phyloP scores from a whole-genome alignment of 2,797 vertebrate genomes.

The Gambusia yucatana region DNA sequence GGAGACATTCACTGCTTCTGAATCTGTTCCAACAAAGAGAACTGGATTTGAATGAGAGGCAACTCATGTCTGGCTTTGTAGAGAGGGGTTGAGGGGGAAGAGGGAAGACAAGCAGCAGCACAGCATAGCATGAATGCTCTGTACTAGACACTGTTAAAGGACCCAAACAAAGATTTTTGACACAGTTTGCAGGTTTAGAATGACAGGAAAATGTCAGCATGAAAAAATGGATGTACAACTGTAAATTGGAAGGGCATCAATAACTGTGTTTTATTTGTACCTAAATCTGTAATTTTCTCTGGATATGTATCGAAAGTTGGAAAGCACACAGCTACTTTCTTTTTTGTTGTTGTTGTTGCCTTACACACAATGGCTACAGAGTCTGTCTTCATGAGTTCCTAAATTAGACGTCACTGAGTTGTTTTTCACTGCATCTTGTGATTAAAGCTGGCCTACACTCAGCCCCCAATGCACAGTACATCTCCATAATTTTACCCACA shows the following conservation, averaged over 20 bases:
- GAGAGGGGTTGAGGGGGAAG: constrained; percentile 4
- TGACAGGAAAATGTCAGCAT: constrained; percentile 9
- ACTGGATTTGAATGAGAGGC: constrained; percentile 63
- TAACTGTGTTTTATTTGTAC: neutral
- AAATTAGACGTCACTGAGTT: constrained; percentile 69
- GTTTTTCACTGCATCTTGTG: constrained; percentile 43
- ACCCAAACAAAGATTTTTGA: constrained; percentile 20
- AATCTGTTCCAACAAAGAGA: constrained; percentile 63
- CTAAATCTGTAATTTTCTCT: too few species aligned
- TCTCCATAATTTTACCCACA: constrained; percentile 40
- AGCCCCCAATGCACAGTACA: constrained; percentile 27
- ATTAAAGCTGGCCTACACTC: constrained; percentile 51
- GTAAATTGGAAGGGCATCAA: neutral
- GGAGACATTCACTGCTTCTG: constrained; percentile 61
- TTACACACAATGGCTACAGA: constrained; percentile 70
- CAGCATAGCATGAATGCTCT: constrained; percentile 10
- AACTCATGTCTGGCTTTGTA: constrained; percentile 59
- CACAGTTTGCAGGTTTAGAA: constrained; percentile 18
- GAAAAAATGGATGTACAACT: constrained; percentile 1
- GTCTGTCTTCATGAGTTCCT: constrained; percentile 67
- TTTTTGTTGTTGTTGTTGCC: constrained; percentile 21
- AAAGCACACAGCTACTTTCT: constrained; percentile 46
- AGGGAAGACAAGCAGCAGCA: constrained; percentile 13
- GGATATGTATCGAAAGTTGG: neutral
- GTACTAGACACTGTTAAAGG: constrained; percentile 18